Evolutionary conservation across 30 jellyfish, hydroid and myxozoan species (phyloP).

Genomic region (Aurelia sp.): DNA sequence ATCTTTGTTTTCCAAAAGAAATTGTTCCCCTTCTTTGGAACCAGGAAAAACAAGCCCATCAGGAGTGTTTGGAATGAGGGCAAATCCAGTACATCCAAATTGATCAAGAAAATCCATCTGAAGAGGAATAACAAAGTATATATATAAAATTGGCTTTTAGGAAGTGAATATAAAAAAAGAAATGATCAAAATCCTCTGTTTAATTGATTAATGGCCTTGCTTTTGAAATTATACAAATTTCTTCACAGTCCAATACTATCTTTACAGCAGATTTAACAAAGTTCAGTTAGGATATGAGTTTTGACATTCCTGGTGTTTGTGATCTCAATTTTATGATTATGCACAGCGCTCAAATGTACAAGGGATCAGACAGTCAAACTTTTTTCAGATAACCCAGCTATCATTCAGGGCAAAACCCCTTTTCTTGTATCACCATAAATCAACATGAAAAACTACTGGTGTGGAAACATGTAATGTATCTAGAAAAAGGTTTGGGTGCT

Average conservation of each 20-base stretch:
- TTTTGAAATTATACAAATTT: no score
- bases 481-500: no score
- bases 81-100: slow-evolving; percentile 4
- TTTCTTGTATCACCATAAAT: background rate
- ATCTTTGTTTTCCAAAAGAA: slow-evolving; percentile 17
- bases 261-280: slow-evolving; percentile 2
- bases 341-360: background rate
- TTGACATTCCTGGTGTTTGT: no score
- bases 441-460: slow-evolving; percentile 6
- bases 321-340: background rate
- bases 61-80: slow-evolving; percentile 9
- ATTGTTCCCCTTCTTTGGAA: slow-evolving; percentile 11
- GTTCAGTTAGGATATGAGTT: background rate
- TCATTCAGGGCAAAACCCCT: slow-evolving; percentile 7
- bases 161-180: background rate
- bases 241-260: background rate
- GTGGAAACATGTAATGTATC: slow-evolving; percentile 4
- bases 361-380: slow-evolving; percentile 12
- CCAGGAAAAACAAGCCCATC: slow-evolving; percentile 11
- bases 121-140: slow-evolving; percentile 3
- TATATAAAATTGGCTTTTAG: slow-evolving; percentile 10
- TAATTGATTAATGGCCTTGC: background rate
- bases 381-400: background rate
- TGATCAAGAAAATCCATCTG: slow-evolving; percentile 18
- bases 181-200: background rate